These are phyloP conservation scores for Nomada fabriciana DNA, from an alignment of 2,888 invertebrate species.

Conservation along the genomic window DNA sequence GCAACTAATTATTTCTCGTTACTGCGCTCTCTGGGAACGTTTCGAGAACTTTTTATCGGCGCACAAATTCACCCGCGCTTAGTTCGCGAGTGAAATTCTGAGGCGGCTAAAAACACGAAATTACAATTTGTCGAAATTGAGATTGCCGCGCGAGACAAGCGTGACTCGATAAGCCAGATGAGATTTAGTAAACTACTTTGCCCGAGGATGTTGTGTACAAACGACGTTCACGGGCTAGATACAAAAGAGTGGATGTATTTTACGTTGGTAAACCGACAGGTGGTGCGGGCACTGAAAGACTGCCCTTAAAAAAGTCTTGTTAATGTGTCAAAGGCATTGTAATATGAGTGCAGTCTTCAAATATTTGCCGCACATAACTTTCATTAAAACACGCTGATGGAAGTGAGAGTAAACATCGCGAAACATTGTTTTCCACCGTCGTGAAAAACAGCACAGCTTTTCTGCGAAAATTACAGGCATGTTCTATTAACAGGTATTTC, in stretches of 20 bases:
- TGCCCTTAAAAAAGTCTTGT: conserved; percentile 29
- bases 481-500: no score
- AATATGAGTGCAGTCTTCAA: conserved; percentile 23
- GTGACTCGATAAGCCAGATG: conserved; percentile 72
- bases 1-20: neutral
- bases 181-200: conserved; percentile 75
- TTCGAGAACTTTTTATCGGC: neutral
- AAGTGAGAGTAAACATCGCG: conserved; percentile 10
- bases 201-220: conserved; percentile 38
- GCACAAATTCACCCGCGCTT: neutral
- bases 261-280: conserved; percentile 18
- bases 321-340: conserved; percentile 24
- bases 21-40: neutral
- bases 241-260: conserved; percentile 19
- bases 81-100: no score
- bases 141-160: conserved; percentile 35
- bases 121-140: conserved; percentile 21
- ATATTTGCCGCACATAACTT: conserved; percentile 38
- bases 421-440: neutral
- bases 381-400: conserved; percentile 37
- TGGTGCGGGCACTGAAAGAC: conserved; percentile 22
- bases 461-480: no score
- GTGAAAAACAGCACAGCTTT: no score
- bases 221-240: conserved; percentile 24
- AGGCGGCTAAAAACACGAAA: conserved; percentile 5